phyloP scores from a whole-genome alignment of 2,797 vertebrate species.

The Erethizon dorsatum region DNA sequence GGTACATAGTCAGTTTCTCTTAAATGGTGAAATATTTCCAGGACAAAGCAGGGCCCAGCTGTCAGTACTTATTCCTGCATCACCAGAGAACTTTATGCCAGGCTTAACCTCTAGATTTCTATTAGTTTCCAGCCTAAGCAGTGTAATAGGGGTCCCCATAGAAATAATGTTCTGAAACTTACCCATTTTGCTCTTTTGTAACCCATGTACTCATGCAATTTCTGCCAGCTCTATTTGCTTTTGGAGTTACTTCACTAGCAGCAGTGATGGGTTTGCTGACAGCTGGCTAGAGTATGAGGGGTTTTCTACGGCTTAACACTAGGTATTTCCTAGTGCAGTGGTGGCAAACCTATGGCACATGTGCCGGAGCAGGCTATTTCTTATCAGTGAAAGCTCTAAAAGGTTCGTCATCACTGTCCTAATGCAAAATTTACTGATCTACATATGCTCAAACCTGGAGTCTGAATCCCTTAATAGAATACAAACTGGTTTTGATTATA shows the following conservation, averaged over 20 bases:
- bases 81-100: background rate
- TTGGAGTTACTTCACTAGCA: constrained; percentile 1
- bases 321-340: background rate
- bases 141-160: fast-evolving
- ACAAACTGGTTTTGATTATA: background rate
- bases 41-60: background rate
- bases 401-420: background rate
- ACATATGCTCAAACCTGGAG: background rate
- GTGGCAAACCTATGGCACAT: background rate
- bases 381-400: background rate
- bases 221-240: background rate
- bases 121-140: background rate
- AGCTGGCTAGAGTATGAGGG: background rate
- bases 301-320: background rate
- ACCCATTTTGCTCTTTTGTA: background rate
- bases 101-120: background rate
- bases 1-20: background rate
- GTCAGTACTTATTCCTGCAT: background rate
- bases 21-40: background rate
- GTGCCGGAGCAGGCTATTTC: background rate
- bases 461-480: background rate
- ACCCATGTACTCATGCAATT: background rate
- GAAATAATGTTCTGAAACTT: background rate
- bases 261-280: background rate
- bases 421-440: constrained; percentile 4